Base-by-base conservation (phyloP, 2,797 vertebrate genomes). In the Tapera naevia region DNA sequence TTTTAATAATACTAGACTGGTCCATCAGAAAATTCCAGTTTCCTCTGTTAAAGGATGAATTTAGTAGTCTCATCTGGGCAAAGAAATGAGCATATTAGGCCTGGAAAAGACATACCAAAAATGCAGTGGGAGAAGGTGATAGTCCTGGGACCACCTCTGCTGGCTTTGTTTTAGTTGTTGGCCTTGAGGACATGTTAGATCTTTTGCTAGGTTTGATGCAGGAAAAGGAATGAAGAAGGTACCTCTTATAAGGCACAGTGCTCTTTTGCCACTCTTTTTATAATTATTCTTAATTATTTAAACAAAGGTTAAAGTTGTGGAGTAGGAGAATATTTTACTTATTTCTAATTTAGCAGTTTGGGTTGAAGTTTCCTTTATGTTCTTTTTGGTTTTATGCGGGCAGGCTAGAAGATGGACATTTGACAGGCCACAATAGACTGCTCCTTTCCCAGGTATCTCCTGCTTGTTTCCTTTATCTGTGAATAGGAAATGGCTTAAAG, bases 401-500 rank as follows among this genome's bases (percentile, higher is more conserved):
- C 95, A 94, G 96, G 78, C 90, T 74, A 94, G 97, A 96, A 98
- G 97, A 98, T 96, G 97, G 97, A 98, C 97, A 75, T 98, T 97
- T 98, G 97, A 97, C 97, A 96, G 94, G 96, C 92, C 92, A 97
- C 97, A 98, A 98, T 98, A 98, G 98, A 98, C 98, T 98, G 98
- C 98, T 98, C 98, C 98, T 98, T 98, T 98, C 98, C 98, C 98
- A 98, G 98, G 98, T 98, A 98, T 98, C 96, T 97, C 97, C 97
- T 97, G 97, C 97, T 96, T 97, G 96, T 96, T 98, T 98, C 97
- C 97, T 98, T 98, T 98, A 97, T 98, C 97, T 98, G 43, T 98
- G 98, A 98, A 98, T 98, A 98, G 98, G 98, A 98, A 98, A 98
- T 98, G 98, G 98, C 98, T 98, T 98, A 98, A 98, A 98, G 98